Base-by-base conservation (phyloP, 35 echinoderm and acorn worm genomes). In the Apostichopus californicus region DNA sequence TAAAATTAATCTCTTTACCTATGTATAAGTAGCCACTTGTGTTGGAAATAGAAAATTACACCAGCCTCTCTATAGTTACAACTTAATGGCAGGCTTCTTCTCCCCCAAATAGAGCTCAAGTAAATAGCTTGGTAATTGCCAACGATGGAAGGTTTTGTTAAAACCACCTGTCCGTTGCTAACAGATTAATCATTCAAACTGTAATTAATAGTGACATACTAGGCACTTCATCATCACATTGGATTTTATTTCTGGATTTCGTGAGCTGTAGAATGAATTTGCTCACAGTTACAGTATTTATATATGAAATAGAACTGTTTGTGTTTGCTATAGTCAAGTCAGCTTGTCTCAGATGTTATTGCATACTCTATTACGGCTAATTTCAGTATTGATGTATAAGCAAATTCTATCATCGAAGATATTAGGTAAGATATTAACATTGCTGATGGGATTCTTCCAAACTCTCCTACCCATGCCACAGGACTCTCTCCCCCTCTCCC, bases 121-220 rank as follows among this genome's bases (percentile, higher is more conserved):
- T 46, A 46, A 46, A 22, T 85, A 85, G 55, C 57, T 59, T 85
- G n/a, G 81, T 85, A 58, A 85, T 85, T 59, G 17, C n/a, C 55
- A 59, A 21, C 18, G 81, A 85, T 85, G 57, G 81, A 6, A 85
- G 57, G 10, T 85, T 59, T 61, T 75, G 17, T 59, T 22, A 56
- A 85, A 56, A 85, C 81, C 81, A 85, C 81, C 81, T 85, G 81
- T 23, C 81, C 17, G 17, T 6, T 18, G 18, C 9, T 18, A 23
- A 46, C 55, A 85, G 18, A 85, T 85, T 85, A 85, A 85, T 85
- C 81, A 85, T 85, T 22, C 15, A 56, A 56, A 85, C 20, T 85
- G 81, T 58, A 85, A 85, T 85, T 85, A 85, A 56, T 58, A 59
- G 81, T 85, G 81, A 85, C 81, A 85, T 85, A 9, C 22, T 17